phyloP scores from a whole-genome alignment of 2,113 vertebrate genomes.

The Microcebus griseorufus region DNA sequence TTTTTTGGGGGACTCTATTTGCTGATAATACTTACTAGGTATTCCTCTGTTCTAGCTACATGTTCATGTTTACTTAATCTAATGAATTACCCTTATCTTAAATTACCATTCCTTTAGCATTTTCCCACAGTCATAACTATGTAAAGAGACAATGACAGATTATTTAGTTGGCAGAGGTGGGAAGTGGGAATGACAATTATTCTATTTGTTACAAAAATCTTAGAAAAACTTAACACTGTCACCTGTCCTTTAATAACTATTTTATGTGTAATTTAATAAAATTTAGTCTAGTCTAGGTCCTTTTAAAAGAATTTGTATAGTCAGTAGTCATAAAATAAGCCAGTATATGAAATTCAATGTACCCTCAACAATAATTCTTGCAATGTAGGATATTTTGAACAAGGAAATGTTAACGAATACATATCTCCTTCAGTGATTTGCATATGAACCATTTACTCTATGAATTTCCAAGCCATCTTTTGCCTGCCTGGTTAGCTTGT shows the following conservation, averaged over 20 bases:
- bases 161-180: not conserved
- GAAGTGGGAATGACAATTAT: not conserved
- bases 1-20: not conserved
- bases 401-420: not conserved
- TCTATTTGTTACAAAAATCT: not conserved
- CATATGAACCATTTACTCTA: not conserved
- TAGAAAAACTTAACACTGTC: not conserved
- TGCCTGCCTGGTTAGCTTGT: not conserved
- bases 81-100: not conserved
- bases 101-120: not conserved
- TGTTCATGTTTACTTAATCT: not conserved
- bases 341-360: not conserved
- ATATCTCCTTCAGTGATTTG: not conserved
- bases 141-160: not conserved
- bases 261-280: not conserved
- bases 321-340: not conserved
- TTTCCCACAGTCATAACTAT: not conserved
- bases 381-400: slow-evolving; percentile 23
- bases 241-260: not conserved
- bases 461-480: not conserved
- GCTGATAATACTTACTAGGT: not conserved
- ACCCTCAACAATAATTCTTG: not conserved
- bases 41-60: not conserved
- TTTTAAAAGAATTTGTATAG: not conserved
- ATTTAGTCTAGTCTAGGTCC: not conserved